Evolutionary conservation across 30 jellyfish, hydroid and myxozoan genomes (phyloP), one percentile per base, ranked within the genome.

Genomic region (Aurelia coerulea): DNA sequence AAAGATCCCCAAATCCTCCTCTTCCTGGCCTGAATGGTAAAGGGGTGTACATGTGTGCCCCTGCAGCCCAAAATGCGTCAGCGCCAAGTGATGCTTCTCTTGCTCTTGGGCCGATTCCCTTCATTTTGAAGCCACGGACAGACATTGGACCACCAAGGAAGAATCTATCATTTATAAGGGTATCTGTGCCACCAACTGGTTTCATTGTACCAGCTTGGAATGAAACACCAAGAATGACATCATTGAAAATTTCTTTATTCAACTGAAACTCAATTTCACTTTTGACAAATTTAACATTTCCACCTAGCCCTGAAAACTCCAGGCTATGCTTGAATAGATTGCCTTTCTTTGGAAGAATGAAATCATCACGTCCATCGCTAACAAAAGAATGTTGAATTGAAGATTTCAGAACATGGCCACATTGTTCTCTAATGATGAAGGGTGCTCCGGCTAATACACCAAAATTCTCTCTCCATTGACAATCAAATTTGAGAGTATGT

Each of bases 81-180:
- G 98, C 99, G 50, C 99, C 99, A 14, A 95, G 86, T 3, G 99
- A 59, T 15, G 96, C 97, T 18, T 81, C 92, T 41, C 76, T 67
- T 11, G 42, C 87, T 53, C 95, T 70, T 3, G 95, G 95, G 7
- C 99, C 99, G 63, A 95, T 83, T 2, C 97, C 97, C 56, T 87
- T 89, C 94, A 89, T 80, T 76, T 76, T 68, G 56, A 84, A 95
- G 60, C 99, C 99, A 33, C 99, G 91, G n/a, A 95, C 87, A 56
- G 99, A 95, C 73, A 86, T 23, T 5, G 99, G 99, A 23, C 99
- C 99, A 51, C 97, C 99, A 65, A 95, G 91, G 63, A 95, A 95
- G 84, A 79, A 90, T 32, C 96, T 66, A 53, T 95, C 99, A 90
- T 90, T 95, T 72, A 95, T 90, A 29, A 63, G 34, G 58, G 90